These are phyloP conservation scores for Philereme transversata DNA, from an alignment of 2,888 invertebrate species.

Conservation along the genomic window DNA sequence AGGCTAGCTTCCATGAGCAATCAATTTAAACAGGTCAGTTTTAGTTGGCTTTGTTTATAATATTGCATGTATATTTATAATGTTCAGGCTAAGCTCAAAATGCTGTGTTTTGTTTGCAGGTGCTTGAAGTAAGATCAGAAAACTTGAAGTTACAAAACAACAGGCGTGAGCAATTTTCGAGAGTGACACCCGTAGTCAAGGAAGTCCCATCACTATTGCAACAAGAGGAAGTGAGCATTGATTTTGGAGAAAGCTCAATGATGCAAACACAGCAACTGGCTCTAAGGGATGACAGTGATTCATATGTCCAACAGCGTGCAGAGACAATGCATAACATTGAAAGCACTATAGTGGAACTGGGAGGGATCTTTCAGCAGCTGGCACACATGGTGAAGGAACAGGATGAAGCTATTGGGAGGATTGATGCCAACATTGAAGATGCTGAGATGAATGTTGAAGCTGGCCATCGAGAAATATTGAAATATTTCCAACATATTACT, in stretches of 20 bases:
- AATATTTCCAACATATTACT: constrained; percentile 98
- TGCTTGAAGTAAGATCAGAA: constrained; percentile 98
- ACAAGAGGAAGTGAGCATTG: constrained; percentile 92
- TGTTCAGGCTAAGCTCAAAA: background rate
- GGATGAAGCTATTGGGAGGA: constrained; percentile 98
- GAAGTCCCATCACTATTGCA: constrained; percentile 77
- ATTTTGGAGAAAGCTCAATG: constrained; percentile 87
- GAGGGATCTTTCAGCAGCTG: constrained; percentile 98
- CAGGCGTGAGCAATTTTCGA: constrained; percentile 93
- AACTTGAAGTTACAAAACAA: constrained; percentile 98
- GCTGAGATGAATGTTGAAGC: constrained; percentile 98
- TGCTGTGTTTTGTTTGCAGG: constrained; percentile 63
- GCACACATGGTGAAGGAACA: constrained; percentile 99
- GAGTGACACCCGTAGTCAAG: constrained; percentile 72
- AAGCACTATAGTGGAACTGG: constrained; percentile 98
- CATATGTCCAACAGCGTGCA: constrained; percentile 95
- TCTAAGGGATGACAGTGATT: constrained; percentile 93
- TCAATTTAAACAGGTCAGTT: constrained; percentile 93
- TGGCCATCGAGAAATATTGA: constrained; percentile 98
- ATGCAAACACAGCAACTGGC: constrained; percentile 86
- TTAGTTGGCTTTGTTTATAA: background rate
- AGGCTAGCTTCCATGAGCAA: constrained; percentile 98
- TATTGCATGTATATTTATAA: background rate
- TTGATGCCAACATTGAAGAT: constrained; percentile 98
- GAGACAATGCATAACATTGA: constrained; percentile 99